These are phyloP conservation scores for Lycocerus yunnanus DNA, from an alignment of 2,888 invertebrate genomes.

Conservation along the genomic window DNA sequence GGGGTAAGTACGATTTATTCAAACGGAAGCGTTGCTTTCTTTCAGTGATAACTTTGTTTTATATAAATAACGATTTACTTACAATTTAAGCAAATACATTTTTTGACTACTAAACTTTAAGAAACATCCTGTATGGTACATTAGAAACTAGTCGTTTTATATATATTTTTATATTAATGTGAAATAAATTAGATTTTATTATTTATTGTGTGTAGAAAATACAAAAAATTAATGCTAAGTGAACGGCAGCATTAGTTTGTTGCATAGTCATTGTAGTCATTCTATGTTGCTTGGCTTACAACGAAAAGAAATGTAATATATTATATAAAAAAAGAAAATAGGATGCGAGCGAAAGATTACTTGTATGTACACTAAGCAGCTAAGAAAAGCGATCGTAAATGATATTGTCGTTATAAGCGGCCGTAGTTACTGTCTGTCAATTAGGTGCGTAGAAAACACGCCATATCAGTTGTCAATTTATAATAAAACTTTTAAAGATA, in stretches of 20 bases:
- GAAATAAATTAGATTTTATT: constrained; percentile 27
- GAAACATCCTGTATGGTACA: constrained; percentile 24
- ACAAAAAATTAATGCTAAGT: constrained; percentile 26
- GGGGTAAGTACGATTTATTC: not conserved
- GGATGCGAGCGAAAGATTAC: not conserved
- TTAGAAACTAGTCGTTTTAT: constrained; percentile 26
- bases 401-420: constrained; percentile 52
- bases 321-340: not conserved
- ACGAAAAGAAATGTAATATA: constrained; percentile 40
- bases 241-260: constrained; percentile 44
- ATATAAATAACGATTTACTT: not conserved
- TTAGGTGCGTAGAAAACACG: constrained; percentile 53
- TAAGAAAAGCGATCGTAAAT: constrained; percentile 35
- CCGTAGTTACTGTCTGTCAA: constrained; percentile 53
- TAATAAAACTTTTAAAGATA: constrained; percentile 39
- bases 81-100: not conserved
- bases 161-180: constrained; percentile 27
- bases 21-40: no score
- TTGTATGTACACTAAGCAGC: constrained; percentile 26
- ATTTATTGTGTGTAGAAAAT: constrained; percentile 19
- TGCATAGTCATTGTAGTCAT: constrained; percentile 43
- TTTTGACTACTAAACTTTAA: not conserved
- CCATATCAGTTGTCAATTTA: constrained; percentile 55
- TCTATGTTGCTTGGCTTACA: constrained; percentile 49
- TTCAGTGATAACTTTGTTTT: not conserved